These are phyloP conservation scores for Agelastica alni DNA, from an alignment of 2,888 invertebrate species.

Conservation along the genomic window DNA sequence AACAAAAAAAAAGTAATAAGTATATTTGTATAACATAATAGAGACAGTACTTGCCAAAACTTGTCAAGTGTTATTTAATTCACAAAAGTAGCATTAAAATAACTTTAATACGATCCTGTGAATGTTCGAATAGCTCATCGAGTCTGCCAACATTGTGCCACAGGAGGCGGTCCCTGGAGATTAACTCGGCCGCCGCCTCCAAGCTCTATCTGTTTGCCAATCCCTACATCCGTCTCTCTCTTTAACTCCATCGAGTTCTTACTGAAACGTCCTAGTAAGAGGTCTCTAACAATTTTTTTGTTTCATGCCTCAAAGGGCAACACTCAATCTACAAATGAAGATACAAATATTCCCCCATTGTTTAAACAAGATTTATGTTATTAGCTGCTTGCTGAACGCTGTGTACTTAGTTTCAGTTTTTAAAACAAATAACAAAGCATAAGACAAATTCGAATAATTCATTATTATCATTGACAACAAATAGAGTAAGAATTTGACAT, in stretches of 20 bases:
- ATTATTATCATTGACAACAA: too few relatives aligned
- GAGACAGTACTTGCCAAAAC: too few relatives aligned
- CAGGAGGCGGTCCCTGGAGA: conserved; percentile 42
- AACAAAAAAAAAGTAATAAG: too few relatives aligned
- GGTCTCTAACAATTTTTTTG: conserved; percentile 24
- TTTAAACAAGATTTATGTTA: conserved; percentile 13
- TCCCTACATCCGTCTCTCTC: conserved; percentile 23
- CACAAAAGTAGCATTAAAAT: too few relatives aligned
- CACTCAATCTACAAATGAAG: conserved; percentile 29
- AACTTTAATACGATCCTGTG: conserved; percentile 20
- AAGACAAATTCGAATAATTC: too few relatives aligned
- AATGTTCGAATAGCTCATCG: conserved; percentile 22
- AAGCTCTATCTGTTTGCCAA: conserved; percentile 30
- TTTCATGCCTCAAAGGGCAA: conserved; percentile 24
- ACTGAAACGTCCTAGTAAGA: conserved; percentile 20
- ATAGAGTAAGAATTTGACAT: too few relatives aligned
- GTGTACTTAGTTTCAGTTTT: too few relatives aligned
- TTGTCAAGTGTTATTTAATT: too few relatives aligned
- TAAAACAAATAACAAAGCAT: too few relatives aligned
- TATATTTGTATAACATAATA: too few relatives aligned
- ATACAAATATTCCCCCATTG: conserved; percentile 26
- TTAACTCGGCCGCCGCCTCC: conserved; percentile 28
- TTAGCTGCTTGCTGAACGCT: background rate
- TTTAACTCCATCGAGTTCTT: conserved; percentile 13
- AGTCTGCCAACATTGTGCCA: conserved; percentile 26